These are phyloP conservation scores for Tachina lurida DNA, from an alignment of 2,888 invertebrate species.

Conservation along the genomic window DNA sequence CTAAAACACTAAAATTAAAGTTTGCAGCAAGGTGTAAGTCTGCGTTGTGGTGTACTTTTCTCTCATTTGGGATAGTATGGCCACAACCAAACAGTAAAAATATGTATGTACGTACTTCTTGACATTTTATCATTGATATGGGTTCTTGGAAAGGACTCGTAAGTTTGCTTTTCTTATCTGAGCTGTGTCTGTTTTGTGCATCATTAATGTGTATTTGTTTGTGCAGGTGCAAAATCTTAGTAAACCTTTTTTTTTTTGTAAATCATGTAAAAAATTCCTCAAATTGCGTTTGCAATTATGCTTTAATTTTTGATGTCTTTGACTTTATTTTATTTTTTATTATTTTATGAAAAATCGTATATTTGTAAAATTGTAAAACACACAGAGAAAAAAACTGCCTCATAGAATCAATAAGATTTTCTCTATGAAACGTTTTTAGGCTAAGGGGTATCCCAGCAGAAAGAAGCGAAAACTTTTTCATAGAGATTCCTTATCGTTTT, in stretches of 20 bases:
- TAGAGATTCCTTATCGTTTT: too few species aligned
- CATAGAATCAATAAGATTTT: too few species aligned
- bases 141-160: conserved; percentile 34
- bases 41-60: conserved; percentile 25
- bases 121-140: conserved; percentile 65
- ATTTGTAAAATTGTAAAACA: too few species aligned
- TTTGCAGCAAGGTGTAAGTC: not conserved
- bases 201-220: not conserved
- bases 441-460: too few species aligned
- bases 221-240: not conserved
- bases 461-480: too few species aligned
- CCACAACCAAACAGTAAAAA: conserved; percentile 38
- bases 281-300: conserved; percentile 32
- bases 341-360: too few species aligned
- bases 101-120: conserved; percentile 10
- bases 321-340: too few species aligned
- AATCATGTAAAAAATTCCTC: conserved; percentile 2
- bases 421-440: too few species aligned
- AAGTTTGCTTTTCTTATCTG: conserved; percentile 2
- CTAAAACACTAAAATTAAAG: not conserved
- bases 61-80: not conserved
- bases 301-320: conserved; percentile 28
- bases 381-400: too few species aligned
- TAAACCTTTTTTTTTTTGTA: not conserved
- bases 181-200: not conserved